A percentile compares a stretch with the other conserved stretches of the same genome.
These are phyloP conservation scores for Gallinago stenura DNA, from an alignment of 2,797 vertebrate genomes.

Conservation along the genomic window DNA sequence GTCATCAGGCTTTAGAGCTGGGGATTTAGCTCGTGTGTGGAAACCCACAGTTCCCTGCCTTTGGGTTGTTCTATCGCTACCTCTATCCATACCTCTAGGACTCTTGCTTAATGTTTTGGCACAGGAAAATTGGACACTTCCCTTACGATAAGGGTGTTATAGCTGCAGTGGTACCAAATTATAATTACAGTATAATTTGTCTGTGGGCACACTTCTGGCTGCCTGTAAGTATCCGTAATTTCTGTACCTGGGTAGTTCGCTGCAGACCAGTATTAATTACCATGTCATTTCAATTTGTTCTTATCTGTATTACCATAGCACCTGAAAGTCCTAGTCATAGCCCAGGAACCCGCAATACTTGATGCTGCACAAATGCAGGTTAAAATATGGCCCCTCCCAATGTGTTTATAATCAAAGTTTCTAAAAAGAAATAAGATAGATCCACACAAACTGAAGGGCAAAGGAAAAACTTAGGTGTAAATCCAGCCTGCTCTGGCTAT, in stretches of 20 bases:
- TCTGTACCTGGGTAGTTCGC: not conserved
- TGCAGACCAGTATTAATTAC: not conserved
- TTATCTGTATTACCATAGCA: not conserved
- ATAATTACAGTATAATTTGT: not conserved
- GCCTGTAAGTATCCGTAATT: not conserved
- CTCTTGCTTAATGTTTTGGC: not conserved
- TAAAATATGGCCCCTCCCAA: not conserved
- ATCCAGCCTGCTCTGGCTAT: not conserved
- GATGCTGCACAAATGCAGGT: not conserved
- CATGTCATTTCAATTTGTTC: not conserved
- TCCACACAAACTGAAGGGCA: not conserved
- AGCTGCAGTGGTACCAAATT: not conserved
- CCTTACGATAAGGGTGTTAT: not conserved
- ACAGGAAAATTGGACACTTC: not conserved
- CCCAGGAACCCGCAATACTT: not conserved
- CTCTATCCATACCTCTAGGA: not conserved
- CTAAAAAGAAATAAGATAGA: not conserved
- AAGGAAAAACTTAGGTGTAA: not conserved
- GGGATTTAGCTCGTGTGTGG: not conserved
- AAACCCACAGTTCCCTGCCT: not conserved
- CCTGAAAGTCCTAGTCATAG: not conserved
- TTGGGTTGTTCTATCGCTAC: not conserved
- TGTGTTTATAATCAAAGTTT: not conserved
- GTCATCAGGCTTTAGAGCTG: not conserved
- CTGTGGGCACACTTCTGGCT: not conserved